Base-by-base conservation (phyloP, 2,797 vertebrate species). In the Lutjanus campechanus region DNA sequence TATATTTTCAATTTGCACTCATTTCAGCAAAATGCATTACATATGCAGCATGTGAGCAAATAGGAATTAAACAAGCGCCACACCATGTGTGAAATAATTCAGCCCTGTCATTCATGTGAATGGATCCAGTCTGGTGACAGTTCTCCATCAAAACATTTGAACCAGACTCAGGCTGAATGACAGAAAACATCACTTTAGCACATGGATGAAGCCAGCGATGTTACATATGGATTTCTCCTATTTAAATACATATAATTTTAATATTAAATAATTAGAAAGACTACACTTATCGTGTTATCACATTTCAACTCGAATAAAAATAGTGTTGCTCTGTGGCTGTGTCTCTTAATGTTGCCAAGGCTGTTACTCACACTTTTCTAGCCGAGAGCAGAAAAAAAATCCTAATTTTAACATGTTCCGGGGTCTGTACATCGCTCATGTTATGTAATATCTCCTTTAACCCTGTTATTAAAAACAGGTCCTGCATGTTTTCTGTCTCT, bases 401-500 rank as follows among this genome's bases (percentile, higher is more conserved):
- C 51, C 7, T 20, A 2, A 25, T 41, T 62, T 50, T 7, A 19
- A 25, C 11, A 11, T 55, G 60, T 11, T 61, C 19, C 19, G 13
- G 19, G 7, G 0, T 19, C 22, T 46, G 51, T 17, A 12, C 25
- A 7, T 74, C 1, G 0, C 58, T 54, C n/a, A 11, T 29, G 11
- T 65, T 61, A 11, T 22, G 47, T n/a, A 40, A 25, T 29, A 17
- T 65, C 62, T 53, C n/a, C 15, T 5, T 20, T n/a, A 29, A 59
- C 1, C 1, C 11, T 40, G n/a, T 75, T 1, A 51, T 65, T 72
- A 62, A 69, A 63, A 85, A 58, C 44, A 0, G 7, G 25, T 85
- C 20, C 25, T 8, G 15, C n/a, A 2, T 73, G 68, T 66, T 56
- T 73, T 11, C 0, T 81, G 63, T 81, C 40, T 85, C 47, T 15